Evolutionary conservation across 1,140 invertebrate species (phyloP), one percentile per base, ranked within the genome.

Genomic region (Asobara japonica): DNA sequence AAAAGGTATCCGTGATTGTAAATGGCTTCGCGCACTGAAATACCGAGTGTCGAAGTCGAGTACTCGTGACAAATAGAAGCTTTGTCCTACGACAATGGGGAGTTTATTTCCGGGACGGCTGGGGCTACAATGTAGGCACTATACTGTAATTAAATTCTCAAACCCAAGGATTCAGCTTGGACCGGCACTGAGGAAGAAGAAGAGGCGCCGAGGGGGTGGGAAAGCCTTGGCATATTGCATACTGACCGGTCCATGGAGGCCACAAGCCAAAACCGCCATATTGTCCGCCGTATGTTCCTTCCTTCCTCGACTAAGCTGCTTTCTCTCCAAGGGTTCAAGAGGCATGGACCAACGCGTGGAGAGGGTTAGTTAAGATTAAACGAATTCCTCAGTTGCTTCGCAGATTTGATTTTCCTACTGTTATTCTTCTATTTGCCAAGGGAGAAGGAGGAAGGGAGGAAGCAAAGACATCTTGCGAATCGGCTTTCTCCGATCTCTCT

Each of bases 141-240:
- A 86, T 86, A 86, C 78, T 84, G 86, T 87, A 87, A 87, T 87
- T 87, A 87, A 87, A 87, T 87, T 87, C 84, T 83, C 85, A 87
- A 86, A 85, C 82, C 85, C 83, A 84, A 84, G 82, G 84, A 85
- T 85, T 84, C 79, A 72, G 76, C 61, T 60, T 29, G 68, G 33
- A 66, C 41, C 27, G 27, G 67, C 30, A 79, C 77, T 71, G 76
- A 73, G 69, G 74, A 76, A 20, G 20, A 77, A 75, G 76, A 79
- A 74, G 74, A 76, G 70, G 74, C 77, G 72, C 61, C 74, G 77
- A 77, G 66, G 76, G 45, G 70, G 45, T 67, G 68, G 22, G 8
- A 20, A 60, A 86, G 82, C 82, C 85, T 84, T 86, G 82, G 84
- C 84, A 87, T 86, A 86, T 87, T 86, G 85, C 85, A 85, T 85